Percentiles rank a stretch among this genome's conserved stretches.
These are phyloP conservation scores for Aythya fuligula DNA, from an alignment of 2,797 vertebrate species.

Conservation along the genomic window DNA sequence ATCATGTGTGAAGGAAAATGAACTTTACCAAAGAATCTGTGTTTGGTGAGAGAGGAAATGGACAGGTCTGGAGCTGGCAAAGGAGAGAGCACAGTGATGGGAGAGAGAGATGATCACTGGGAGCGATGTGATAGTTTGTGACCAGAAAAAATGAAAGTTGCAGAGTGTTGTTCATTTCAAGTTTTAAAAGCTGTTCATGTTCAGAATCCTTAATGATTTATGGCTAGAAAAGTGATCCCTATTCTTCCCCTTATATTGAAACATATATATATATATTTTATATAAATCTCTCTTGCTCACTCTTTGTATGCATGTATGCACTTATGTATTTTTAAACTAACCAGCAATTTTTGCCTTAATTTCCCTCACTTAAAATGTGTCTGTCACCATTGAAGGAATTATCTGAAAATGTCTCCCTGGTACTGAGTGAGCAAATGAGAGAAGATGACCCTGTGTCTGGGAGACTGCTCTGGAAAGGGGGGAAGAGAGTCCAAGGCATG, in stretches of 20 bases:
- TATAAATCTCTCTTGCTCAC: neutral
- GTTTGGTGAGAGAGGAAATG: neutral
- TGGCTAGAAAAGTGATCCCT: neutral
- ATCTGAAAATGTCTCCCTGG: neutral
- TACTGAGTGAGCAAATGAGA: neutral
- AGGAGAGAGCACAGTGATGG: neutral
- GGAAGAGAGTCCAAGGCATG: neutral
- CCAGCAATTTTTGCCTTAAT: neutral
- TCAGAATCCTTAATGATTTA: neutral
- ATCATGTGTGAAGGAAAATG: neutral
- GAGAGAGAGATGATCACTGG: neutral
- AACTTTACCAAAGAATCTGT: neutral
- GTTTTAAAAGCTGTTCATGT: neutral
- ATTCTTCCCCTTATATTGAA: neutral
- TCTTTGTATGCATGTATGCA: neutral
- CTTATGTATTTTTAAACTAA: neutral
- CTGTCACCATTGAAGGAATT: neutral
- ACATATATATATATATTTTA: neutral
- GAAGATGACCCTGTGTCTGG: neutral
- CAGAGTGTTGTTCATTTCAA: neutral
- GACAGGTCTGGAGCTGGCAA: neutral
- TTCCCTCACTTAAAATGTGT: neutral
- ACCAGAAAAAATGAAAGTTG: neutral
- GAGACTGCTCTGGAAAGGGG: neutral
- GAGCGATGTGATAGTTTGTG: neutral